Conservation (phyloP, 2,113 vertebrate species). For the Pelmatolapia mariae region DNA sequence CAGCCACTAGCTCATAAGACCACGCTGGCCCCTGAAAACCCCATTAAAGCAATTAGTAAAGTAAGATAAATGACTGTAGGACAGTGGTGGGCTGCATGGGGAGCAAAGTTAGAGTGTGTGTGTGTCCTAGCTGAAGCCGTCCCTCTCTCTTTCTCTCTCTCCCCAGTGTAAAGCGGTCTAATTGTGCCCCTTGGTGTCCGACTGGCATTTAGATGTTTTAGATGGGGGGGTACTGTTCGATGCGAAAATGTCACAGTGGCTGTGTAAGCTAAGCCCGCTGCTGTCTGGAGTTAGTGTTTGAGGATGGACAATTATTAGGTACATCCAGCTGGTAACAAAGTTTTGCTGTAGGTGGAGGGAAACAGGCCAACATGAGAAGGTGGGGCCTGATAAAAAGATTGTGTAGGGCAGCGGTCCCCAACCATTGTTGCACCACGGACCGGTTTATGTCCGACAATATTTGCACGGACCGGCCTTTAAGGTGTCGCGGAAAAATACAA, state of each 20-base stretch:
- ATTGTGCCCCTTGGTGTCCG: constrained; percentile 52
- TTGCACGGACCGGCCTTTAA: not conserved
- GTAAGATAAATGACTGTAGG: constrained; percentile 37
- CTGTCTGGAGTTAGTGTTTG: constrained; percentile 15
- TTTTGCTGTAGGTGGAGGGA: not conserved
- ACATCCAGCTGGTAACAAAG: not conserved
- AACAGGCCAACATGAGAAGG: not conserved
- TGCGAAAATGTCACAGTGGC: constrained; percentile 40
- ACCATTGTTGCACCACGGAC: not conserved
- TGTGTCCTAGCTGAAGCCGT: not conserved
- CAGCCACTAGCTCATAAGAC: constrained; percentile 26
- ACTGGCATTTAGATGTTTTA: constrained; percentile 51
- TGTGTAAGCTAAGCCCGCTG: not conserved
- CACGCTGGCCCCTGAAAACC: constrained; percentile 4
- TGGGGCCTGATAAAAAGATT: not conserved
- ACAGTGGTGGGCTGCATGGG: not conserved
- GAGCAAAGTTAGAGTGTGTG: not conserved
- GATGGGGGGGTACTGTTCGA: not conserved
- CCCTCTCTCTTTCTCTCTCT: not conserved
- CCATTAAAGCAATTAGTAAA: constrained; percentile 47
- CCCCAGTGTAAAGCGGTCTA: constrained; percentile 27
- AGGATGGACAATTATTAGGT: constrained; percentile 1
- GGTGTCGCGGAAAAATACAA: not conserved
- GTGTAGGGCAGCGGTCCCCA: not conserved
- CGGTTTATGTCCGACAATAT: not conserved